These are phyloP conservation scores for Hydrolagus colliei DNA, from an alignment of 2,797 vertebrate species.

Conservation along the genomic window DNA sequence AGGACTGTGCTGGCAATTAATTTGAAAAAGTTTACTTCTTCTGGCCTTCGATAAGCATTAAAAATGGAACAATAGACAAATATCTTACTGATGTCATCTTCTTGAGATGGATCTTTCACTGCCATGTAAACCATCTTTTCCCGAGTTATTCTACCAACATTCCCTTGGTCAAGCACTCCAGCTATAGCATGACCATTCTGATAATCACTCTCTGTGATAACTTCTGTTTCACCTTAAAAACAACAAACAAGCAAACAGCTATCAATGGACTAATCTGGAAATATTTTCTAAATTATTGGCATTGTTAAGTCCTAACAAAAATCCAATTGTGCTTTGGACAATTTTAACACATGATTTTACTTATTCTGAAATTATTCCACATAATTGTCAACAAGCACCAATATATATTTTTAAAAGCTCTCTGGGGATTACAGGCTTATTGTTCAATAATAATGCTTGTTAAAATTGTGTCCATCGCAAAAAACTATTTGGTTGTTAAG, in stretches of 20 bases:
- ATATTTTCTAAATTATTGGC: too few relatives aligned
- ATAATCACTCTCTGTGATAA: slow-evolving; percentile 92
- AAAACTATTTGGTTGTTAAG: too few relatives aligned
- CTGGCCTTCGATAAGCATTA: not conserved
- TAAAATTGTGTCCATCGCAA: too few relatives aligned
- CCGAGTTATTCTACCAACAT: slow-evolving; percentile 74
- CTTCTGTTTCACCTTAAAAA: slow-evolving; percentile 83
- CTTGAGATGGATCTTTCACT: slow-evolving; percentile 81
- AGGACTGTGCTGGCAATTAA: not conserved
- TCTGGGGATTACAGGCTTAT: too few relatives aligned
- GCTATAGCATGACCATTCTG: slow-evolving; percentile 76
- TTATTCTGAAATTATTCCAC: too few relatives aligned
- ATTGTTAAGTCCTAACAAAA: not conserved
- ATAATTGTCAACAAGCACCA: too few relatives aligned
- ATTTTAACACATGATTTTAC: too few relatives aligned
- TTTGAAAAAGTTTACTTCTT: not conserved
- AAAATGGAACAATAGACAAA: slow-evolving; percentile 19
- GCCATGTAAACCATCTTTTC: slow-evolving; percentile 99
- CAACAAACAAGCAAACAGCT: slow-evolving; percentile 37
- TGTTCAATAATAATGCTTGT: too few relatives aligned
- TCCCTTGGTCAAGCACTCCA: slow-evolving; percentile 78
- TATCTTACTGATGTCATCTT: slow-evolving; percentile 83
- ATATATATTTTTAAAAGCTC: too few relatives aligned
- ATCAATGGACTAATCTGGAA: slow-evolving; percentile 31
- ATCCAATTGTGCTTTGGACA: too few relatives aligned